phyloP scores from a whole-genome alignment of 2,113 vertebrate genomes.

The Neodontobutis hainanensis region DNA sequence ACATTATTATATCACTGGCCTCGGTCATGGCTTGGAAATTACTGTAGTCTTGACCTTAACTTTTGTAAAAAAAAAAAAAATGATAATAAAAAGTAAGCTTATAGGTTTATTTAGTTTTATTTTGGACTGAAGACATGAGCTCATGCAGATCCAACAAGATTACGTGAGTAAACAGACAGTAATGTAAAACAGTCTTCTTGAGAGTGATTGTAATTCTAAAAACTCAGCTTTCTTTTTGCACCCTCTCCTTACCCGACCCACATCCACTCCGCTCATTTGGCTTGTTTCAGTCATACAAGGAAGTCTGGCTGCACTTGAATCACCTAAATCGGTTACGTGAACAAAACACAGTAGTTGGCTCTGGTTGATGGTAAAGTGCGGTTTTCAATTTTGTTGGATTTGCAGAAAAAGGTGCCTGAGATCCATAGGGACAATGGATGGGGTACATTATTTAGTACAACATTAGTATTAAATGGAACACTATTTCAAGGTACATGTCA shows the following conservation, averaged over 20 bases:
- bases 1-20: too few relatives aligned
- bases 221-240: neutral
- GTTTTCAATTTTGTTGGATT: conserved; percentile 62
- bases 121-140: conserved; percentile 61
- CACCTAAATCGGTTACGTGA: neutral
- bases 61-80: neutral
- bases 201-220: conserved; percentile 30
- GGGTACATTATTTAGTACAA: conserved; percentile 30
- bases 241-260: neutral
- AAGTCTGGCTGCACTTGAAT: conserved; percentile 6
- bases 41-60: too few relatives aligned
- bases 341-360: conserved; percentile 17
- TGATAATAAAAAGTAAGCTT: neutral
- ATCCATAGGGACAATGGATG: conserved; percentile 40
- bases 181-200: conserved; percentile 32
- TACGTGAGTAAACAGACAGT: conserved; percentile 30
- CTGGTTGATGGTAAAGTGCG: conserved; percentile 63
- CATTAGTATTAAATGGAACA: conserved; percentile 44
- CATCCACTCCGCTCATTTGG: neutral
- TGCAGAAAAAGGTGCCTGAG: conserved; percentile 42
- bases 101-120: conserved; percentile 36
- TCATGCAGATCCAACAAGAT: conserved; percentile 67
- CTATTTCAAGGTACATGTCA: conserved; percentile 13
- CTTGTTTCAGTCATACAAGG: neutral
- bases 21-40: too few relatives aligned